Conservation (phyloP, 2,113 vertebrate species). For the Albula goreensis region DNA sequence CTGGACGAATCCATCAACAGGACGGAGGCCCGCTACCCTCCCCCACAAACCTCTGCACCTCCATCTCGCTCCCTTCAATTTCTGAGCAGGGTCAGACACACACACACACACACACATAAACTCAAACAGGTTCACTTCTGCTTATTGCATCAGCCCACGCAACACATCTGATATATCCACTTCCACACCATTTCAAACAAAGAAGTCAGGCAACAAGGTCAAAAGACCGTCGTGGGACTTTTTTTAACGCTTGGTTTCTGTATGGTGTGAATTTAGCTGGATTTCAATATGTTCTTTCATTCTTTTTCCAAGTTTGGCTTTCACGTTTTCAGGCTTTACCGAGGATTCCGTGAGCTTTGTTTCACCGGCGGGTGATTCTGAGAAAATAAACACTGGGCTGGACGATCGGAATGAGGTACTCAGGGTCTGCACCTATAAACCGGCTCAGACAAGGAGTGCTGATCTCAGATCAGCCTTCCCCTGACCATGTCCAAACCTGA, state of each 20-base stretch:
- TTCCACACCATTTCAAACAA: neutral
- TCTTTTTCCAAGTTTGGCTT: neutral
- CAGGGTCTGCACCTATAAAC: too few relatives aligned
- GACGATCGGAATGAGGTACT: neutral
- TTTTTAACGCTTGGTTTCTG: neutral
- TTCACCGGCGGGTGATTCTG: neutral
- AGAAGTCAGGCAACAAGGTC: neutral
- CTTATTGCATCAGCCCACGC: neutral
- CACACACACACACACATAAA: neutral
- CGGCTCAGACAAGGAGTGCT: too few relatives aligned
- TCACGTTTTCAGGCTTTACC: neutral
- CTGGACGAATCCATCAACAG: neutral
- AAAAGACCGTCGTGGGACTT: neutral
- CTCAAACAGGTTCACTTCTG: neutral
- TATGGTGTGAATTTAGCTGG: neutral
- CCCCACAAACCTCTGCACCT: too few relatives aligned
- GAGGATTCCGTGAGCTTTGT: neutral
- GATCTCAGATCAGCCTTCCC: too few relatives aligned
- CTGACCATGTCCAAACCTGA: too few relatives aligned
- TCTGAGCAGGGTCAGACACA: neutral
- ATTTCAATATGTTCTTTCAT: neutral
- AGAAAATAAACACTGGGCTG: neutral
- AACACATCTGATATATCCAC: neutral
- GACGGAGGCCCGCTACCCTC: neutral
- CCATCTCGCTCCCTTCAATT: too few relatives aligned